Percentiles rank a stretch among this genome's conserved stretches.
Conservation (phyloP, 2,888 invertebrate genomes). For the Cephus nigrinus region DNA sequence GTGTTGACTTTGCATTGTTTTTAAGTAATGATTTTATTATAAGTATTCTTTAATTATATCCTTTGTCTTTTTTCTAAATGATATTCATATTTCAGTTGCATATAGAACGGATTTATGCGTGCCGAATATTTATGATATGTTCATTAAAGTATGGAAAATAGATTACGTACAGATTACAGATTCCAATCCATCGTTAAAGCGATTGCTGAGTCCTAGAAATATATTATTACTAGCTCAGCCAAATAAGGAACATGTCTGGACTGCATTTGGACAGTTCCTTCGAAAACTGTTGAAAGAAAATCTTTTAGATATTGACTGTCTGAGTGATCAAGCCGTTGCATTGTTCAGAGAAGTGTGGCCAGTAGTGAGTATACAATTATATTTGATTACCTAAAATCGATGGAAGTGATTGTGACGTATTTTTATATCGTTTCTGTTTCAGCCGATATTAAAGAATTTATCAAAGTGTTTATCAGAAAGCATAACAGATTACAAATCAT, state of each 20-base stretch:
- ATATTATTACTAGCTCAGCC: slow-evolving; percentile 49
- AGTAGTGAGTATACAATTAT: slow-evolving; percentile 62
- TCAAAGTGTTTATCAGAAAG: slow-evolving; percentile 55
- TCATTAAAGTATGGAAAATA: slow-evolving; percentile 55
- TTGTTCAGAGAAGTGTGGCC: slow-evolving; percentile 78
- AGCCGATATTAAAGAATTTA: slow-evolving; percentile 51
- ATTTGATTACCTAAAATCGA: background rate
- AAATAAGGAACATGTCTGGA: slow-evolving; percentile 44
- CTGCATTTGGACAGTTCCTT: slow-evolving; percentile 48
- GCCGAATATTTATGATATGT: slow-evolving; percentile 42
- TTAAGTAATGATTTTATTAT: slow-evolving; percentile 44
- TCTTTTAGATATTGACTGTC: slow-evolving; percentile 71
- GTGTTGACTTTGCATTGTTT: slow-evolving; percentile 56
- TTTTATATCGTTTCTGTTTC: slow-evolving; percentile 9
- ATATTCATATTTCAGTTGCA: slow-evolving; percentile 44
- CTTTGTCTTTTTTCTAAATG: slow-evolving; percentile 9
- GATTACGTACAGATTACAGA: slow-evolving; percentile 34
- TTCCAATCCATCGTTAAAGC: slow-evolving; percentile 44
- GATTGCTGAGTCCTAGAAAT: slow-evolving; percentile 58
- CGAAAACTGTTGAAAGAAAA: slow-evolving; percentile 68
- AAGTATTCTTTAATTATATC: slow-evolving; percentile 2
- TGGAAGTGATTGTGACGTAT: background rate
- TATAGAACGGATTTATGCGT: slow-evolving; percentile 47
- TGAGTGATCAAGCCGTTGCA: slow-evolving; percentile 76
- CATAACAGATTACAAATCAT: slow-evolving; percentile 44